phyloP scores from a whole-genome alignment of 2,797 vertebrate species.

The Steatocranus sp. region DNA sequence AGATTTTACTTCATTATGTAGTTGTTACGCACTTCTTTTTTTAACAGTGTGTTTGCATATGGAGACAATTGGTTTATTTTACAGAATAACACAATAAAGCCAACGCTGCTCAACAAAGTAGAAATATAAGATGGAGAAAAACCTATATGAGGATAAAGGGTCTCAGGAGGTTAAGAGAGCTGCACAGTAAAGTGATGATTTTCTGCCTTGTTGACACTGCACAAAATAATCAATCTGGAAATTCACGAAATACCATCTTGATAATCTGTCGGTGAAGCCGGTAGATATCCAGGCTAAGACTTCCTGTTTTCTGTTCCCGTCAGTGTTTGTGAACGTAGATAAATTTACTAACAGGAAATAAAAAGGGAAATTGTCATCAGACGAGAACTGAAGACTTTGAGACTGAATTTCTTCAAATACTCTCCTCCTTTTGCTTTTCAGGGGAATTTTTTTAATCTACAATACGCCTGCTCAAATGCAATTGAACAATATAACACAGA shows the following conservation, averaged over 20 bases:
- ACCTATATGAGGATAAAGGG: background rate
- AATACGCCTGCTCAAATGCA: accelerated
- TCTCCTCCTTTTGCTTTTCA: background rate
- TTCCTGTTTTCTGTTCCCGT: background rate
- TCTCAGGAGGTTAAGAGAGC: background rate
- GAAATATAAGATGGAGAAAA: background rate
- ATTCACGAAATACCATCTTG: accelerated
- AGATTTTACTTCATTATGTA: background rate
- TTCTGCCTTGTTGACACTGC: background rate
- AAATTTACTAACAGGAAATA: background rate
- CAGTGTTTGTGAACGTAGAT: background rate
- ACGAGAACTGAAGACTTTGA: accelerated
- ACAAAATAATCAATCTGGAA: background rate
- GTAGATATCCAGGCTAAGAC: background rate
- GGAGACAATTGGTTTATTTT: accelerated
- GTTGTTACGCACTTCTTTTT: background rate
- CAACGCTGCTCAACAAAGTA: background rate
- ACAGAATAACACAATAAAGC: background rate
- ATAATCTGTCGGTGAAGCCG: background rate
- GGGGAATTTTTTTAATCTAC: background rate
- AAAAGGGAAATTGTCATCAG: background rate
- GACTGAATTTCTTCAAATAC: background rate
- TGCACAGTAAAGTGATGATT: background rate
- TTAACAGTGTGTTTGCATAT: background rate
- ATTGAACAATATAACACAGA: background rate